Conservation (phyloP, 2,888 invertebrate species). For the Athalia rosae region DNA sequence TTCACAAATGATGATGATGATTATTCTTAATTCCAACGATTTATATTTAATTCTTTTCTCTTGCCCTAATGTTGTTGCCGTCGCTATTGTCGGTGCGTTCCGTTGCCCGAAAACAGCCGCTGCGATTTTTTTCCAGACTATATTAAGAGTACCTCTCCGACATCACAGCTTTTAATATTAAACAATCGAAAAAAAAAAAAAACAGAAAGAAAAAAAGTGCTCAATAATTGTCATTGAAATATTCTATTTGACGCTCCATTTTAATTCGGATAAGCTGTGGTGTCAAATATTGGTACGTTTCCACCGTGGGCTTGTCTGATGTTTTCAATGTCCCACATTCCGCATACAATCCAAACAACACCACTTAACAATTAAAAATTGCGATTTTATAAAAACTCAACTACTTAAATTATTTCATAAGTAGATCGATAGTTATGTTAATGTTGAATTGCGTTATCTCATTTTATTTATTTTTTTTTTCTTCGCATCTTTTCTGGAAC, state of each 20-base stretch:
- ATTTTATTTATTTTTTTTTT: constrained; percentile 1
- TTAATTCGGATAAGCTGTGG: not conserved
- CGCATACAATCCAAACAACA: constrained; percentile 53
- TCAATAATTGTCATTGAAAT: not conserved
- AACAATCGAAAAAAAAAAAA: not conserved
- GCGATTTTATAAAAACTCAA: constrained; percentile 40
- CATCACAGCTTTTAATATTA: constrained; percentile 10
- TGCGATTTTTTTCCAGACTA: constrained; percentile 40
- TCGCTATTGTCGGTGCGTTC: constrained; percentile 65
- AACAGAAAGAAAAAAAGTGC: no score
- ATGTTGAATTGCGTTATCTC: constrained; percentile 52
- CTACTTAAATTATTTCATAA: constrained; percentile 60
- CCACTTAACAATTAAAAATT: constrained; percentile 54
- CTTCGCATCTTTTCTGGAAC: constrained; percentile 50
- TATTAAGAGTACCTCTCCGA: not conserved
- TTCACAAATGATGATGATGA: constrained; percentile 53
- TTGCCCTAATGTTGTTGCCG: constrained; percentile 67
- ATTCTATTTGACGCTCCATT: not conserved
- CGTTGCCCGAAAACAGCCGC: constrained; percentile 62
- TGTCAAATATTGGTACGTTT: not conserved
- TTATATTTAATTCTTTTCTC: constrained; percentile 64
- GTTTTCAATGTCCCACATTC: constrained; percentile 9
- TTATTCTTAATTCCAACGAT: constrained; percentile 51
- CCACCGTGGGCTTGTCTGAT: constrained; percentile 2
- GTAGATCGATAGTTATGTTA: constrained; percentile 61